Percentiles rank a stretch among this genome's conserved stretches.
Evolutionary conservation across 2,113 vertebrate genomes (phyloP).

Genomic region (Poecilia latipinna): DNA sequence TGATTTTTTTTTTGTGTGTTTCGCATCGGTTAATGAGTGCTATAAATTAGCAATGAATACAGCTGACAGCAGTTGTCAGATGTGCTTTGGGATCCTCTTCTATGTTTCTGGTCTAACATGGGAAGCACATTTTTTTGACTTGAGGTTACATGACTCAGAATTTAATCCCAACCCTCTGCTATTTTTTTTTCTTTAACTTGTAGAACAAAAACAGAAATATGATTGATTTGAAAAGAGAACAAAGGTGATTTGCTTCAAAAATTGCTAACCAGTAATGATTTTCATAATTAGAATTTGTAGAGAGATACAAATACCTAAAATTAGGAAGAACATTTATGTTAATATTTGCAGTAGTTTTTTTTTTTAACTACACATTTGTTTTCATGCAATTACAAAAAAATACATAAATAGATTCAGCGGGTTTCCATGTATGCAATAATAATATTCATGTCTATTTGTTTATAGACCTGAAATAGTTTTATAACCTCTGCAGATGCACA

Average conservation of each 20-base stretch:
- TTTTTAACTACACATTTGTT: not conserved
- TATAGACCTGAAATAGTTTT: no score
- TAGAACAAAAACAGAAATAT: not conserved
- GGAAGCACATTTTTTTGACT: not conserved
- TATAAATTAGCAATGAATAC: conserved; percentile 97
- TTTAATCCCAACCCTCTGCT: not conserved
- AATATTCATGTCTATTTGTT: no score
- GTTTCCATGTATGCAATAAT: no score
- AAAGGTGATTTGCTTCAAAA: not conserved
- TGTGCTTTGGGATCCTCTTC: conserved; percentile 41
- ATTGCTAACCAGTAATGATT: not conserved
- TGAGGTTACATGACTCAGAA: not conserved
- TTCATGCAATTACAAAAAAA: no score
- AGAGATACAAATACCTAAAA: not conserved
- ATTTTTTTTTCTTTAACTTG: not conserved
- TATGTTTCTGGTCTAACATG: not conserved
- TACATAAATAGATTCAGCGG: no score
- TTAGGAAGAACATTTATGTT: not conserved
- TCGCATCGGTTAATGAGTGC: conserved; percentile 93
- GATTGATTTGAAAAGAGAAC: not conserved
- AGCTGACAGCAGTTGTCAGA: conserved; percentile 88
- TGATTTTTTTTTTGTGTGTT: conserved; percentile 82
- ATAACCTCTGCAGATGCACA: not conserved
- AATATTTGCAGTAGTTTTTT: not conserved
- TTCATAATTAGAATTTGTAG: not conserved